Conservation (phyloP, 2,888 invertebrate species). For the Rotaria socialis region DNA sequence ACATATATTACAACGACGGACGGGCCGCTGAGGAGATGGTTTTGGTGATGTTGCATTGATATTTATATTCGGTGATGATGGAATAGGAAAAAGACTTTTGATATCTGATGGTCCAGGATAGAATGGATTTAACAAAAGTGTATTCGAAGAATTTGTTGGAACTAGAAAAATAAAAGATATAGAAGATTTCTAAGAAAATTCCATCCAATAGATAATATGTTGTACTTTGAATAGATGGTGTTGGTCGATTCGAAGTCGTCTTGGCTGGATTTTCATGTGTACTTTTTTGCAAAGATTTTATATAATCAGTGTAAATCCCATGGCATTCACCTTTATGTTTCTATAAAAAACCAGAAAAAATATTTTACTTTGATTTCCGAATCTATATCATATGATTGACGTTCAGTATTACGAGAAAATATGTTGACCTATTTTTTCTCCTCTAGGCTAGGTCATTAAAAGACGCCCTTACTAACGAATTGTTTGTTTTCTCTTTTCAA, state of each 20-base stretch:
- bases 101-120: neutral
- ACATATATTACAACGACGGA: constrained; percentile 72
- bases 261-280: neutral
- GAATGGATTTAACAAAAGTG: constrained; percentile 21
- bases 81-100: constrained; percentile 8
- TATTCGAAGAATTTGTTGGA: constrained; percentile 16
- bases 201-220: neutral
- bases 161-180: neutral
- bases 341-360: neutral
- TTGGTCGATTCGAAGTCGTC: neutral
- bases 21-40: neutral
- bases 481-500: constrained; percentile 25
- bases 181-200: neutral
- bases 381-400: too few species aligned
- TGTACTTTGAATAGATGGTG: constrained; percentile 25
- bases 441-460: neutral
- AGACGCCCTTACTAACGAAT: neutral
- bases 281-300: constrained; percentile 31
- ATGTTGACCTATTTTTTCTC: neutral
- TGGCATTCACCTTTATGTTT: constrained; percentile 27
- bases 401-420: too few species aligned
- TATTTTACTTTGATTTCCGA: too few species aligned
- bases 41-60: neutral
- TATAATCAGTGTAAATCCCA: constrained; percentile 29
- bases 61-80: neutral